phyloP scores from a whole-genome alignment of 2,888 invertebrate genomes.

The Phortica magna region DNA sequence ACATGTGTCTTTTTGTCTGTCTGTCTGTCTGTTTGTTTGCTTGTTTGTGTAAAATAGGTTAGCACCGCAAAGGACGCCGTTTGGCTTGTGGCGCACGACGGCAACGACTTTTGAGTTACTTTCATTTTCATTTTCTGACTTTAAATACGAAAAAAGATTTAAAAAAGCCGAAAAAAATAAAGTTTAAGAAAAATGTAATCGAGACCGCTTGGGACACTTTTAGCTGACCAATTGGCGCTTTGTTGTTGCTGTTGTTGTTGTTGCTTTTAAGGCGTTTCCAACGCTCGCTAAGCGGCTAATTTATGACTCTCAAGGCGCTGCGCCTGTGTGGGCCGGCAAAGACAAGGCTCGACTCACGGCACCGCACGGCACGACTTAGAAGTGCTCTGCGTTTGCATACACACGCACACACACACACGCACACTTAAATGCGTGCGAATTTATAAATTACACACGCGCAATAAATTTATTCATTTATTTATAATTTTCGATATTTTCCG shows the following conservation, averaged over 20 bases:
- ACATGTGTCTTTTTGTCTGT: constrained; percentile 8
- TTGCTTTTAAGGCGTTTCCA: not conserved
- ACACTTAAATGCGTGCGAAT: constrained; percentile 3
- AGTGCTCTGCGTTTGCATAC: constrained; percentile 21
- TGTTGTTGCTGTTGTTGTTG: not conserved
- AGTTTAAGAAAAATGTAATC: not conserved
- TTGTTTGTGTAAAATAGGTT: constrained; percentile 50
- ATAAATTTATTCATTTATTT: too few relatives aligned
- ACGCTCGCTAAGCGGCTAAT: constrained; percentile 58
- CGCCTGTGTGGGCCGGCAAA: not conserved
- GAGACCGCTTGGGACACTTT: constrained; percentile 58
- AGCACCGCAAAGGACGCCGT: constrained; percentile 54
- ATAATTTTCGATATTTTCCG: too few relatives aligned
- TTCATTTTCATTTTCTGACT: constrained; percentile 16
- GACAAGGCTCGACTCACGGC: not conserved
- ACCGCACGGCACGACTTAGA: not conserved
- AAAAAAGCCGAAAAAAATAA: not conserved
- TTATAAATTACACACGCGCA: constrained; percentile 49
- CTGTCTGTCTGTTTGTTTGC: constrained; percentile 40
- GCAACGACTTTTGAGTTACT: not conserved
- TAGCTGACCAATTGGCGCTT: constrained; percentile 13
- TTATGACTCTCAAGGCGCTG: constrained; percentile 55
- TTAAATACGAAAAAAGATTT: constrained; percentile 23
- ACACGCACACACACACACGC: not conserved
- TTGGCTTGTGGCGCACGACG: constrained; percentile 3